Evolutionary conservation across 2,113 vertebrate genomes (phyloP).

Genomic region (Mesembrinibis cayennensis): DNA sequence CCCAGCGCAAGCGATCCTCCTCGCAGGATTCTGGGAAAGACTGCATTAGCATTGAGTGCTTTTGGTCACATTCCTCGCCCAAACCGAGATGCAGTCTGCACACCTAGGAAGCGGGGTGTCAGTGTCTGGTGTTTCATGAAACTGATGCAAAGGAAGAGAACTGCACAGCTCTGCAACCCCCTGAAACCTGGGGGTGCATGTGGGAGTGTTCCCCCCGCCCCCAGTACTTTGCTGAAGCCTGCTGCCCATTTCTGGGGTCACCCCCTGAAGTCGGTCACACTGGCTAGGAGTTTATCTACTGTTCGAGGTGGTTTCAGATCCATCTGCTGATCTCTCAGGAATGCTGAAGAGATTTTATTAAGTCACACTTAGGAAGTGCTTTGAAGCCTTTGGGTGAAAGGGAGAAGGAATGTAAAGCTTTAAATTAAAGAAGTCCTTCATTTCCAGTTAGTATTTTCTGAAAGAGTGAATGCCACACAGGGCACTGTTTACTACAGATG

Average conservation of each 20-base stretch:
- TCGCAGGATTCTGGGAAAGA: not conserved
- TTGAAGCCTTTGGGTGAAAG: not conserved
- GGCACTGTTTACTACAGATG: not conserved
- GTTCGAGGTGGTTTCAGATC: not conserved
- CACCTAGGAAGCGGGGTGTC: fast-evolving
- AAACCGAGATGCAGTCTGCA: fast-evolving
- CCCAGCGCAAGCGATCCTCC: fast-evolving
- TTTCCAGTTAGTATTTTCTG: not conserved
- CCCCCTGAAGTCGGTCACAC: not conserved
- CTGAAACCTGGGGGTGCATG: fast-evolving
- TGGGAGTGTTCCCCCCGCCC: not conserved
- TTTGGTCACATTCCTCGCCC: not conserved
- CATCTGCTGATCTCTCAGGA: not conserved
- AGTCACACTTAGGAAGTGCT: not conserved
- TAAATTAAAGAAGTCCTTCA: not conserved
- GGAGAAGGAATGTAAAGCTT: not conserved
- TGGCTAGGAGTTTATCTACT: fast-evolving
- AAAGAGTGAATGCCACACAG: not conserved
- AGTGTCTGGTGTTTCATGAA: not conserved
- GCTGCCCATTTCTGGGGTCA: fast-evolving
- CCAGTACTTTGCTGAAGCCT: not conserved
- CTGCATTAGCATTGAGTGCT: fast-evolving
- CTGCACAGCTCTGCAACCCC: not conserved
- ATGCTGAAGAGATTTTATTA: not conserved
- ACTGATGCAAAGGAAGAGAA: not conserved